phyloP scores from a whole-genome alignment of 1,140 invertebrate genomes.

The Aphidius gifuensis region DNA sequence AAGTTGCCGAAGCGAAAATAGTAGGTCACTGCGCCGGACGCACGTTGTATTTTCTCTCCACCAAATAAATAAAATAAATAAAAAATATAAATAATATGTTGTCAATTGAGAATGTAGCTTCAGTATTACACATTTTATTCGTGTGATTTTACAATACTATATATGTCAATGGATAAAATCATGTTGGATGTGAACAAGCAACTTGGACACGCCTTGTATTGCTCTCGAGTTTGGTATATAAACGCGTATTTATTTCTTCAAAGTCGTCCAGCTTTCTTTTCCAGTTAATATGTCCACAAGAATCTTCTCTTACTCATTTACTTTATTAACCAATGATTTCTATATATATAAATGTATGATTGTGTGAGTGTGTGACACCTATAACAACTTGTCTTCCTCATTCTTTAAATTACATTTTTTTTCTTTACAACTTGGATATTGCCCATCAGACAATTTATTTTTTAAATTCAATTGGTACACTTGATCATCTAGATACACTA shows the following conservation, averaged over 20 bases:
- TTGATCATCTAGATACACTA: too few species aligned
- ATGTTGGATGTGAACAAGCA: background rate
- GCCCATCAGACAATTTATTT: background rate
- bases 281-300: conserved; percentile 34
- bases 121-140: too few species aligned
- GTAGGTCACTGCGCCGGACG: conserved; percentile 56
- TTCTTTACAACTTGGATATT: background rate
- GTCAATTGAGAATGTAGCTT: too few species aligned
- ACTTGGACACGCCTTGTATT: conserved; percentile 11
- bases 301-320: conserved; percentile 18
- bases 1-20: conserved; percentile 48
- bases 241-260: conserved; percentile 38
- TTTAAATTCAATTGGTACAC: background rate
- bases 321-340: too few species aligned
- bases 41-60: conserved; percentile 43
- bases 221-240: conserved; percentile 12
- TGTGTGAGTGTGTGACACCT: too few species aligned
- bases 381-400: too few species aligned
- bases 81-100: too few species aligned
- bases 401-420: background rate
- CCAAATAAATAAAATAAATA: conserved; percentile 1
- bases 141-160: too few species aligned
- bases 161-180: too few species aligned
- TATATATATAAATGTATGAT: too few species aligned
- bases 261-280: conserved; percentile 36